These are phyloP conservation scores for Natrix natrix DNA, from an alignment of 2,797 vertebrate species.

Conservation along the genomic window DNA sequence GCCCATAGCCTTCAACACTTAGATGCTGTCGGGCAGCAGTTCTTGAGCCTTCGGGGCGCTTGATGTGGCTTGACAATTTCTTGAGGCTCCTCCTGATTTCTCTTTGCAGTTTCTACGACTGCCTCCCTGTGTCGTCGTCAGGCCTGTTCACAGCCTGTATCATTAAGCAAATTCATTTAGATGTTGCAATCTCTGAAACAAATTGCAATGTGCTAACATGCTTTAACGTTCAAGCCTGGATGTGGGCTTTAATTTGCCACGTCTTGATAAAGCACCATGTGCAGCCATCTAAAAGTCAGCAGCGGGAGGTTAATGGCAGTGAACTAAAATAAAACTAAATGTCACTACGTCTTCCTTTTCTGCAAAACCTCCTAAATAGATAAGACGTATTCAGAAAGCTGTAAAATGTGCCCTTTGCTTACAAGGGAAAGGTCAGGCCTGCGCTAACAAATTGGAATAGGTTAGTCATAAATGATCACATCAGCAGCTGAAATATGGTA, in stretches of 20 bases:
- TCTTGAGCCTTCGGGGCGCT: neutral
- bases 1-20: neutral
- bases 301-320: constrained; percentile 66
- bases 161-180: constrained; percentile 10
- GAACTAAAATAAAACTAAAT: constrained; percentile 77
- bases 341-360: constrained; percentile 73
- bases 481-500: constrained; percentile 62
- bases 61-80: neutral
- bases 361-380: constrained; percentile 69
- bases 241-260: constrained; percentile 33
- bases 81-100: neutral
- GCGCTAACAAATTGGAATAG: constrained; percentile 71
- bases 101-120: neutral
- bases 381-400: constrained; percentile 72
- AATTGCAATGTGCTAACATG: neutral
- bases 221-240: constrained; percentile 23
- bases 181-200: neutral
- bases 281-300: constrained; percentile 52
- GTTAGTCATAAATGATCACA: constrained; percentile 72
- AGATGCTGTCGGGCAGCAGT: neutral
- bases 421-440: constrained; percentile 70
- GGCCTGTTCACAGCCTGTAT: neutral
- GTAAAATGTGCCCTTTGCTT: constrained; percentile 77
- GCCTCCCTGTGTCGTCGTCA: neutral
- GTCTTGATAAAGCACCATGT: constrained; percentile 46